phyloP scores from a whole-genome alignment of 2,797 vertebrate genomes.

The Trachurus trachurus region DNA sequence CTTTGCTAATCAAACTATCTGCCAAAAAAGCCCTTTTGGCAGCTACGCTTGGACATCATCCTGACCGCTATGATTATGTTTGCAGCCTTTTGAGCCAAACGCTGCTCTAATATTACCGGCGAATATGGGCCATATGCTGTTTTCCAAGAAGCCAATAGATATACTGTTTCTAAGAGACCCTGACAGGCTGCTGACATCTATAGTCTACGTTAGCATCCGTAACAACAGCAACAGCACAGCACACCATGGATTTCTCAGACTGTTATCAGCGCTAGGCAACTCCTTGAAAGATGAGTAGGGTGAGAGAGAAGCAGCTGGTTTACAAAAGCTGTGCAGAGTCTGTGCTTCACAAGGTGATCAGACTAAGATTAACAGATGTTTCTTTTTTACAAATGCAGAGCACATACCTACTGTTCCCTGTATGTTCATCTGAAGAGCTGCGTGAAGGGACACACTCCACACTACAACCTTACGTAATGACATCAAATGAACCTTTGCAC shows the following conservation, averaged over 20 bases:
- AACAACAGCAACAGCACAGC: slow-evolving; percentile 3
- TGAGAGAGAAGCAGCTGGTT: slow-evolving; percentile 52
- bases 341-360: slow-evolving; percentile 34
- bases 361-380: slow-evolving; percentile 15
- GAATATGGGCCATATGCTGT: slow-evolving; percentile 71
- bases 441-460: not conserved
- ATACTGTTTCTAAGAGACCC: slow-evolving; percentile 66
- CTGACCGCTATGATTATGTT: slow-evolving; percentile 76
- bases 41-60: slow-evolving; percentile 67
- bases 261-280: slow-evolving; percentile 35
- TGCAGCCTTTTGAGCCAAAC: slow-evolving; percentile 64
- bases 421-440: slow-evolving; percentile 10
- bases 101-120: slow-evolving; percentile 67
- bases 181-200: slow-evolving; percentile 50
- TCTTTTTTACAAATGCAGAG: not conserved
- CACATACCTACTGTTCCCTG: not conserved
- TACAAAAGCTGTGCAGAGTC: slow-evolving; percentile 38
- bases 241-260: slow-evolving; percentile 7
- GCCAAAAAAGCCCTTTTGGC: slow-evolving; percentile 73
- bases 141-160: slow-evolving; percentile 67
- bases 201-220: slow-evolving; percentile 50
- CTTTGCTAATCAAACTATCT: slow-evolving; percentile 66
- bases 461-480: slow-evolving; percentile 1
- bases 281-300: slow-evolving; percentile 37
- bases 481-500: slow-evolving; percentile 16